Conservation (phyloP, 2,888 invertebrate genomes). For the Noctuana brunneofusca region DNA sequence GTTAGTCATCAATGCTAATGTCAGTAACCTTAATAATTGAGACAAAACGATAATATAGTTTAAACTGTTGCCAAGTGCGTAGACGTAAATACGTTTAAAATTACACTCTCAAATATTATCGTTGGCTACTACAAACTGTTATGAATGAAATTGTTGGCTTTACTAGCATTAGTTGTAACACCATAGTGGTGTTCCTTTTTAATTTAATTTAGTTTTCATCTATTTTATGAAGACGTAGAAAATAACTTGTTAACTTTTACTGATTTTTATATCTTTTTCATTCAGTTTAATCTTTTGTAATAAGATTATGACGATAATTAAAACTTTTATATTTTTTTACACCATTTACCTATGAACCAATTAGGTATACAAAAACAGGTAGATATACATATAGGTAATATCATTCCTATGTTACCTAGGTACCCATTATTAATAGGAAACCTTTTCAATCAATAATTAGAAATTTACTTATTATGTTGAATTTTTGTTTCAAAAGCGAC, state of each 20-base stretch:
- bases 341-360: no score
- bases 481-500: no score
- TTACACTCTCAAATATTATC: neutral
- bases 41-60: neutral
- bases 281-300: no score
- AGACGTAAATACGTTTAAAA: slow-evolving; percentile 4
- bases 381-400: no score
- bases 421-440: no score
- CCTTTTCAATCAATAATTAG: no score
- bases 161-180: neutral
- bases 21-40: neutral
- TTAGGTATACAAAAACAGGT: no score
- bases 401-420: no score
- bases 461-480: no score
- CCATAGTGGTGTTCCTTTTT: neutral
- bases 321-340: no score
- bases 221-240: neutral
- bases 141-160: neutral
- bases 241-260: neutral
- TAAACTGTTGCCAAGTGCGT: neutral
- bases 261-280: no score
- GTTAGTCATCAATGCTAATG: neutral
- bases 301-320: no score
- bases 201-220: neutral
- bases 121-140: neutral